phyloP scores from a whole-genome alignment of 30 jellyfish, hydroid and myxozoan species.

The Nemopilema nomurai region DNA sequence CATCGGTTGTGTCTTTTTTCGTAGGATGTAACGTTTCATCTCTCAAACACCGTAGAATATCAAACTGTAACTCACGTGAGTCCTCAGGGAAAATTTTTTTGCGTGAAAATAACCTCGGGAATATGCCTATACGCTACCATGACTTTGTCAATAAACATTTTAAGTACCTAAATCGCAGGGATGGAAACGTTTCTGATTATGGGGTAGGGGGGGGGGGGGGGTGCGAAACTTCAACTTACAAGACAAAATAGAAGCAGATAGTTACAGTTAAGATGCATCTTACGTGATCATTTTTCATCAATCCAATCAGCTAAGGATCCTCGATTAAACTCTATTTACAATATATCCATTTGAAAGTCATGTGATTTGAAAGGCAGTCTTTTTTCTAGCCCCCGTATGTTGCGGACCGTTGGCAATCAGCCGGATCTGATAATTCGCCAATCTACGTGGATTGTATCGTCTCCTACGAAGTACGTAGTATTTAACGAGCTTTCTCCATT shows the following conservation, averaged over 20 bases:
- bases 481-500: neutral
- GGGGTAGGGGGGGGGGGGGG: no score
- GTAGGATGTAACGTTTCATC: slow-evolving; percentile 74
- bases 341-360: no score
- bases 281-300: no score
- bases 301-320: no score
- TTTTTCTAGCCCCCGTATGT: slow-evolving; percentile 85
- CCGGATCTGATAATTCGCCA: slow-evolving; percentile 78
- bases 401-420: slow-evolving; percentile 78
- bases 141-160: neutral
- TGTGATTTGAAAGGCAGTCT: neutral
- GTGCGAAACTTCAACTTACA: no score
- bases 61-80: slow-evolving; percentile 66
- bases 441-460: slow-evolving; percentile 86
- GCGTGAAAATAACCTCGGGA: neutral
- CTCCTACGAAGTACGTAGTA: slow-evolving; percentile 68
- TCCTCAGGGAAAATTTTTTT: neutral
- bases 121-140: neutral
- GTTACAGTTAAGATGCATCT: no score
- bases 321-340: no score
- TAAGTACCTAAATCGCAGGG: no score
- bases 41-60: slow-evolving; percentile 29
- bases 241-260: no score
- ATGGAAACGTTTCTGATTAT: no score
- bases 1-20: neutral